These are phyloP conservation scores for Paracyprichromis sp. DNA, from an alignment of 2,113 vertebrate species.

Conservation along the genomic window DNA sequence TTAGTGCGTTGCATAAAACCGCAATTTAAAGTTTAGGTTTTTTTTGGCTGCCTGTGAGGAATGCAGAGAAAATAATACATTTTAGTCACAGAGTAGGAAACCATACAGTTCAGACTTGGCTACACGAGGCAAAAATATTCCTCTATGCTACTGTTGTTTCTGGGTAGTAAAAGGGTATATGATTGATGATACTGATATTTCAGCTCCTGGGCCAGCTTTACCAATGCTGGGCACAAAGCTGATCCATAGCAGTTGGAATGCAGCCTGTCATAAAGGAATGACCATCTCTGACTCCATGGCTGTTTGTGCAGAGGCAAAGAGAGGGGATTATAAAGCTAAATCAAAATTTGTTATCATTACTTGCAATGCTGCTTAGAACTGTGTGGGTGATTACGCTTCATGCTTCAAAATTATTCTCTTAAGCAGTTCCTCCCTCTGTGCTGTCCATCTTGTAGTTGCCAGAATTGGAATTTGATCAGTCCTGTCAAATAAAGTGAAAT, in stretches of 20 bases:
- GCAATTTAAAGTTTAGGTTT: fast-evolving
- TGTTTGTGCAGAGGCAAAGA: not conserved
- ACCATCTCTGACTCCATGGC: not conserved
- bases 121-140: not conserved
- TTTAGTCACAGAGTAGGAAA: not conserved
- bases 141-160: not conserved
- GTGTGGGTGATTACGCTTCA: constrained; percentile 18
- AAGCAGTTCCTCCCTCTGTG: not conserved
- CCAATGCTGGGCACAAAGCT: not conserved
- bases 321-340: not conserved
- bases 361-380: not conserved
- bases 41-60: not conserved
- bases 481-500: constrained; percentile 37
- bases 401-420: constrained; percentile 8
- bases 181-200: constrained; percentile 28
- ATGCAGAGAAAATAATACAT: not conserved
- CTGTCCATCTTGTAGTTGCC: constrained; percentile 15
- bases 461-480: constrained; percentile 40
- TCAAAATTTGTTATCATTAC: not conserved
- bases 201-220: not conserved
- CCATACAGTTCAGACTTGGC: not conserved
- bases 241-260: not conserved
- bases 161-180: not conserved
- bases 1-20: not conserved
- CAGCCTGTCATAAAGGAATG: not conserved